phyloP scores from a whole-genome alignment of 1,140 invertebrate species.

The Ostrea edulis region DNA sequence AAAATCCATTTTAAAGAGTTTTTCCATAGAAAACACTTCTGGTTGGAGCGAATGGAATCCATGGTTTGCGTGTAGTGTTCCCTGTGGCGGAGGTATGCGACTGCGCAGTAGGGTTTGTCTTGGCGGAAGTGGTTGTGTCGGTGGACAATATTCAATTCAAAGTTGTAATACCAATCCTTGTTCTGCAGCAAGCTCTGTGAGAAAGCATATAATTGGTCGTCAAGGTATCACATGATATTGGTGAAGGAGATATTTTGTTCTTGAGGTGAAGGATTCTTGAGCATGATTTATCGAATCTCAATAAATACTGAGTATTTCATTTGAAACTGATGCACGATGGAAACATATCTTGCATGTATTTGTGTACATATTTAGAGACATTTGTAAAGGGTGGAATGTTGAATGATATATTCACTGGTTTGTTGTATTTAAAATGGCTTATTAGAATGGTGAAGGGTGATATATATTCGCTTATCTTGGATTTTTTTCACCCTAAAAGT shows the following conservation, averaged over 20 bases:
- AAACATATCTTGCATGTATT: too few relatives aligned
- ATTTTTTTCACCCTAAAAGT: too few relatives aligned
- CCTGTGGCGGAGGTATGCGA: constrained; percentile 24
- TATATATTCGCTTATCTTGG: too few relatives aligned
- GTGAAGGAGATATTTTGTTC: neutral
- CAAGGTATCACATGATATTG: neutral
- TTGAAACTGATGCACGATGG: neutral
- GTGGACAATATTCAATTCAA: neutral
- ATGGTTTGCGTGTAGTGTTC: constrained; percentile 24
- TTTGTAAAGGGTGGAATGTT: too few relatives aligned
- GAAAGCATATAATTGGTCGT: neutral
- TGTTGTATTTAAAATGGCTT: too few relatives aligned
- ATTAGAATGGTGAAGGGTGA: too few relatives aligned
- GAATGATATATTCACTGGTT: too few relatives aligned
- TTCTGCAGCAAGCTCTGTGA: neutral
- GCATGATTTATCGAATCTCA: neutral
- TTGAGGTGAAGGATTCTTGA: neutral
- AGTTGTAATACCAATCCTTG: constrained; percentile 3
- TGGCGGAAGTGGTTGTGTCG: neutral
- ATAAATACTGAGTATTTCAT: constrained; percentile 9
- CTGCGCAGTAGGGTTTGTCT: neutral
- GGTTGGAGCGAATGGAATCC: neutral
- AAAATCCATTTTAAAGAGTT: neutral
- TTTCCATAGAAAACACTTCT: neutral
- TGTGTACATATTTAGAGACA: too few relatives aligned